These are phyloP conservation scores for Cephus cinctus DNA, from an alignment of 1,140 invertebrate genomes.

Conservation along the genomic window DNA sequence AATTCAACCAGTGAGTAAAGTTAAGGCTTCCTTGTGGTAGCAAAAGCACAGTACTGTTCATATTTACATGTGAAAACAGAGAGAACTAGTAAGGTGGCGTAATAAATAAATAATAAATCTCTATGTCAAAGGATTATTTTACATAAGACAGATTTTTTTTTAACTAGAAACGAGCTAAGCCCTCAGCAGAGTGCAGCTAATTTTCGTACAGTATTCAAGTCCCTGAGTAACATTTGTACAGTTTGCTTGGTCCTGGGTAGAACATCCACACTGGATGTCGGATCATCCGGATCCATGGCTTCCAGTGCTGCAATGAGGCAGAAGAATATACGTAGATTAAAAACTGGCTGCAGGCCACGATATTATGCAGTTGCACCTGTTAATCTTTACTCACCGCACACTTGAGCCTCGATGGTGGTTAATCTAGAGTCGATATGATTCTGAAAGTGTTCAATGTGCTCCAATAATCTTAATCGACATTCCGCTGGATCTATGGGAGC, in stretches of 20 bases:
- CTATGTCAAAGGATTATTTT: neutral
- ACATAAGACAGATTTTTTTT: constrained; percentile 12
- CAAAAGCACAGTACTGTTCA: too few relatives aligned
- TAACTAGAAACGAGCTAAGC: too few relatives aligned
- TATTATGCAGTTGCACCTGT: neutral
- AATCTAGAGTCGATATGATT: constrained; percentile 69
- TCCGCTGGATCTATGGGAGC: constrained; percentile 76
- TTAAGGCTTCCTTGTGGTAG: too few relatives aligned
- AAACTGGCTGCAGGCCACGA: neutral
- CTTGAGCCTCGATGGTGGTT: constrained; percentile 75
- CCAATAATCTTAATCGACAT: constrained; percentile 74
- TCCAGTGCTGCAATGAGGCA: constrained; percentile 44
- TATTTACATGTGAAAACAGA: neutral
- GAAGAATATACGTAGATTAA: constrained; percentile 6
- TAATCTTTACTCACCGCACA: constrained; percentile 60
- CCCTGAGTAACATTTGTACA: constrained; percentile 58
- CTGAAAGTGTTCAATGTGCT: constrained; percentile 76
- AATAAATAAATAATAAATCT: neutral
- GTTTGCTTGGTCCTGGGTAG: constrained; percentile 58
- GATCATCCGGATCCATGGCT: constrained; percentile 44
- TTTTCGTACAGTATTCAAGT: constrained; percentile 57
- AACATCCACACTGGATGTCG: constrained; percentile 38
- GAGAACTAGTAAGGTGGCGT: neutral
- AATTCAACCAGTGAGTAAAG: too few relatives aligned
- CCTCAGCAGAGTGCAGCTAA: constrained; percentile 51